These are phyloP conservation scores for Trichopria drosophilae DNA, from an alignment of 2,888 invertebrate species.

Conservation along the genomic window DNA sequence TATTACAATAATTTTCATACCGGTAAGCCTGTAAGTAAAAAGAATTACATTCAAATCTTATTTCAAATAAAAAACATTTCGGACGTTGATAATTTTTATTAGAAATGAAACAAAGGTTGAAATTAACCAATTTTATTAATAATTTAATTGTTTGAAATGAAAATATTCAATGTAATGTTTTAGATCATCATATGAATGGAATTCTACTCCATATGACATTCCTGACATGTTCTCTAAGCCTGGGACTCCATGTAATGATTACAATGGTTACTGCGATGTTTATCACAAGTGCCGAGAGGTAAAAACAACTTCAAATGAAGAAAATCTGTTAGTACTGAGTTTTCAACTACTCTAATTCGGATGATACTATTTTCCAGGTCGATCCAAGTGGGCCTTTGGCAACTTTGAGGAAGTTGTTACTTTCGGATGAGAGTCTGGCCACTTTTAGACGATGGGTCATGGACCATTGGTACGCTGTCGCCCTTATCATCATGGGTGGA, in stretches of 20 bases:
- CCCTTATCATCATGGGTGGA: conserved; percentile 73
- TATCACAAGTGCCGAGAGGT: conserved; percentile 80
- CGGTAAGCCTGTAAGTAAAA: too few species aligned
- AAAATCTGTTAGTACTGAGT: too few species aligned
- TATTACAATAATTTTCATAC: too few species aligned
- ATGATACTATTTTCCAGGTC: conserved; percentile 60
- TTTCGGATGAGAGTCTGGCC: conserved; percentile 88
- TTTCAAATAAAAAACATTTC: too few species aligned
- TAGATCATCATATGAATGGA: conserved; percentile 88
- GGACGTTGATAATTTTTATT: too few species aligned
- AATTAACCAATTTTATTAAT: not conserved
- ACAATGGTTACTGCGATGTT: conserved; percentile 81
- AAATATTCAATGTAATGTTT: too few species aligned
- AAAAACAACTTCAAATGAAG: too few species aligned
- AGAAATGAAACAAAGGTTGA: not conserved
- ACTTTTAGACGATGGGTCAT: conserved; percentile 85
- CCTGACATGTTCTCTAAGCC: conserved; percentile 93
- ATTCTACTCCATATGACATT: conserved; percentile 84
- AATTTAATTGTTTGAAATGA: not conserved
- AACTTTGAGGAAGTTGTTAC: conserved; percentile 79
- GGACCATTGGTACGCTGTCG: conserved; percentile 89
- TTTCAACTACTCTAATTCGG: not conserved
- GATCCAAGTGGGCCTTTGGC: conserved; percentile 92
- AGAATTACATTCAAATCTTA: too few species aligned
- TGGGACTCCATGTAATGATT: conserved; percentile 91